phyloP scores from a whole-genome alignment of 2,888 invertebrate genomes.

The Pammene aurita region DNA sequence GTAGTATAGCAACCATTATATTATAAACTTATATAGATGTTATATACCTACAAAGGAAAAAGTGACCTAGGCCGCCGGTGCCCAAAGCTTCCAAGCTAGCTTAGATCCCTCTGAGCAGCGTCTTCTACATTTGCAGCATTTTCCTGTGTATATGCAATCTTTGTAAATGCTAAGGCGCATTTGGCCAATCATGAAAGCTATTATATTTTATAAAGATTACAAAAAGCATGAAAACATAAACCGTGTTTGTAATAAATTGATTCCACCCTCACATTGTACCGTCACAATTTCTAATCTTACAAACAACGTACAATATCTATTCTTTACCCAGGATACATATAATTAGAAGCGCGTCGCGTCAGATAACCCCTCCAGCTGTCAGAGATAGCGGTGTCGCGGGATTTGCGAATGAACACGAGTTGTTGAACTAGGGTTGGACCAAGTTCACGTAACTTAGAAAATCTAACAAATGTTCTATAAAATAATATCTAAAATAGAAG shows the following conservation, averaged over 20 bases:
- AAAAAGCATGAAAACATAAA: background rate
- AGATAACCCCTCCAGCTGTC: slow-evolving; percentile 36
- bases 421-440: background rate
- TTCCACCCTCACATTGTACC: background rate
- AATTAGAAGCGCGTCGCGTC: slow-evolving; percentile 32
- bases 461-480: background rate
- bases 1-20: too few relatives aligned
- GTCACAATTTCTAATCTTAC: slow-evolving; percentile 11
- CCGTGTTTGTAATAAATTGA: background rate
- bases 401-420: slow-evolving; percentile 12
- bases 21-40: too few relatives aligned
- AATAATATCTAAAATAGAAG: too few relatives aligned
- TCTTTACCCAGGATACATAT: slow-evolving; percentile 26
- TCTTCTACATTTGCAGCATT: too few relatives aligned
- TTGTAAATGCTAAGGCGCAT: too few relatives aligned
- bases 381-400: slow-evolving; percentile 13
- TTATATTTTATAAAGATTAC: too few relatives aligned
- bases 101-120: too few relatives aligned
- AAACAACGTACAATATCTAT: slow-evolving; percentile 7
- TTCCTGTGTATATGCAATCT: too few relatives aligned
- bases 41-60: too few relatives aligned
- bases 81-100: too few relatives aligned
- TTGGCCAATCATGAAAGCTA: too few relatives aligned
- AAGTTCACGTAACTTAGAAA: background rate
- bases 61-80: too few relatives aligned